Base-by-base conservation (phyloP, 2,888 invertebrate genomes). In the Chymomyza amoena region DNA sequence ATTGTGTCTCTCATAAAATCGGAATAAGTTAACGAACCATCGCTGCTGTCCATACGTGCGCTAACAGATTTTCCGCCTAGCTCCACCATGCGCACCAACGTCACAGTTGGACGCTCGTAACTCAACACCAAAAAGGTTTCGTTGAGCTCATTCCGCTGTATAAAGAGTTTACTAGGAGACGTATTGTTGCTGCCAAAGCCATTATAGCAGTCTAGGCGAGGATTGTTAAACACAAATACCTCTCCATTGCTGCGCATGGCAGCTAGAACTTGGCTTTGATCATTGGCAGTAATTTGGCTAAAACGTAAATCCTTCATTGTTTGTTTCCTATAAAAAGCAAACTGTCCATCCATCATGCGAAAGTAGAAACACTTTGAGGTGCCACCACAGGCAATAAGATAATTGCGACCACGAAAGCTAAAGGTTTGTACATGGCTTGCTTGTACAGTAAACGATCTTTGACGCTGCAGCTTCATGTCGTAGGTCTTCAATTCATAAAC, bases 131-230 rank as follows among this genome's bases (percentile, higher is more conserved):
- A 54, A 63, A 84, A 91, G 28, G 79, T 78, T 18, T 88, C 85
- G 16, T 86, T 89, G 9, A 72, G 74, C 0, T 65, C 13, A 61
- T 86, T 90, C 16, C 69, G 70, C 61, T 87, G 87, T 7, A 76
- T 80, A 4, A 82, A 70, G 16, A 91, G 54, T 5, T 79, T 76
- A n/a, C 64, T 75, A 2, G 89, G 81, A 28, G 84, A 73, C 10
- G 61, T 39, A 6, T 80, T 75, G n/a, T 84, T 76, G 0, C 77
- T 75, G 0, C 69, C 72, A 20, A 89, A 90, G 28, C 85, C 89
- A 16, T 82, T 88, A 66, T 87, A 90, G 69, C 91, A 91, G 65
- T 90, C 90, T 73, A 91, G 68, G 1, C 86, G 85, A 7, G 82
- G 75, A 64, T 78, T 89, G 4, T 88, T 81, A 64, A 87, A 90